Conservation (phyloP, 2,797 vertebrate species). For the Perodicticus potto region DNA sequence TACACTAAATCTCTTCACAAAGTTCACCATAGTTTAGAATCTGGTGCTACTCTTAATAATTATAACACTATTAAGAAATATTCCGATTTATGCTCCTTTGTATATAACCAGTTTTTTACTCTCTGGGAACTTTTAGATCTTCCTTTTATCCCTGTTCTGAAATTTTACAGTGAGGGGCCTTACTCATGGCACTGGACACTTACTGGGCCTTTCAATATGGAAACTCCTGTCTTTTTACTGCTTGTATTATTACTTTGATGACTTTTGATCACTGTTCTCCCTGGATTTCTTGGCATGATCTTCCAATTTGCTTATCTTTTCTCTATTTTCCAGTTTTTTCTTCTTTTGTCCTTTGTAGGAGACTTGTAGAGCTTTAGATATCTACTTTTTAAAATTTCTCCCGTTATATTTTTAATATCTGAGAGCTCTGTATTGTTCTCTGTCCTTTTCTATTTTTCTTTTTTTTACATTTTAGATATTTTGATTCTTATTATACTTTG, state of each 20-base stretch:
- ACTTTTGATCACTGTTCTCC: neutral
- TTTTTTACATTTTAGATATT: neutral
- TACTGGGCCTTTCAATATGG: neutral
- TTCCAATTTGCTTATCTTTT: conserved; percentile 3
- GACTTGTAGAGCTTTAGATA: neutral
- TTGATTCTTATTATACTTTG: neutral
- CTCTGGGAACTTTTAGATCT: neutral
- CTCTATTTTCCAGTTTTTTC: neutral
- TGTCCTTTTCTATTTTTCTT: neutral
- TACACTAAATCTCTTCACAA: neutral
- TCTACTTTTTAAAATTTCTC: neutral
- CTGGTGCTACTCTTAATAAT: neutral
- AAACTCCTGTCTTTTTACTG: conserved; percentile 4
- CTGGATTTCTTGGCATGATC: neutral
- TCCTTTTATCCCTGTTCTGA: neutral
- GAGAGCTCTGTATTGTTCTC: neutral
- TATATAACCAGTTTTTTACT: neutral
- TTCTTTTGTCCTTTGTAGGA: neutral
- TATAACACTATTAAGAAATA: neutral
- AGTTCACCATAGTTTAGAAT: neutral
- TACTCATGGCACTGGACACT: neutral
- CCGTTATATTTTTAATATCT: neutral
- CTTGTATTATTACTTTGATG: conserved; percentile 8
- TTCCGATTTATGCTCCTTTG: neutral
- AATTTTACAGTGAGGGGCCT: neutral